These are phyloP conservation scores for Epizoanthus fatuus DNA, from an alignment of 92 coral and sea anemone species.

Conservation along the genomic window DNA sequence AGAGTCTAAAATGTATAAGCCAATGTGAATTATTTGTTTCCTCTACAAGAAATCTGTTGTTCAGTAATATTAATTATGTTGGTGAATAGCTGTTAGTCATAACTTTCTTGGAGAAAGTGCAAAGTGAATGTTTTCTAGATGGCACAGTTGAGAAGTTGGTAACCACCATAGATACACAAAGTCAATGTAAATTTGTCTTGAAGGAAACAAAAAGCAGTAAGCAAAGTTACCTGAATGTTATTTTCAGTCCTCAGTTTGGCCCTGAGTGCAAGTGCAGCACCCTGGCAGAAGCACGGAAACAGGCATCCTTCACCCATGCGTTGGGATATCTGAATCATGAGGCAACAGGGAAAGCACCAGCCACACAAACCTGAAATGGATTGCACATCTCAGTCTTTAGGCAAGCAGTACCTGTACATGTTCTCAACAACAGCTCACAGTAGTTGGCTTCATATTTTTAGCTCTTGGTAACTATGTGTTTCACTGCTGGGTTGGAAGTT, in stretches of 20 bases:
- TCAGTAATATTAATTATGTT: no score
- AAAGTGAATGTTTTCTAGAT: no score
- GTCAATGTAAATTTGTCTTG: no score
- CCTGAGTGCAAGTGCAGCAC: slow-evolving; percentile 68
- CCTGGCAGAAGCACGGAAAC: slow-evolving; percentile 68
- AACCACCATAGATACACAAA: no score
- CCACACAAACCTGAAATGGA: slow-evolving; percentile 62
- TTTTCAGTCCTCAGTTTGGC: slow-evolving; percentile 67
- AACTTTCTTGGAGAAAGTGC: no score
- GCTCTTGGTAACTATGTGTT: neutral
- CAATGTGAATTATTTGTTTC: no score
- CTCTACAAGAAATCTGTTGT: no score
- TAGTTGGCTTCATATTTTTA: no score
- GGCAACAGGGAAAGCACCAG: slow-evolving; percentile 66
- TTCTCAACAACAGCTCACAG: neutral
- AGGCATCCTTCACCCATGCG: slow-evolving; percentile 75
- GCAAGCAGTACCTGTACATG: neutral
- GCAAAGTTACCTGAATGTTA: slow-evolving; percentile 52
- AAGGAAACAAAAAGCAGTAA: no score
- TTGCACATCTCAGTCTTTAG: neutral
- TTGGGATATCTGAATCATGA: slow-evolving; percentile 57
- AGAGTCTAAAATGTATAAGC: no score
- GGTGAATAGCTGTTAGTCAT: no score
- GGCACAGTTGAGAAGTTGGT: no score
- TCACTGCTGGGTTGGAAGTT: neutral